Conservation (phyloP, 2,888 invertebrate genomes). For the Brachycybe producta region DNA sequence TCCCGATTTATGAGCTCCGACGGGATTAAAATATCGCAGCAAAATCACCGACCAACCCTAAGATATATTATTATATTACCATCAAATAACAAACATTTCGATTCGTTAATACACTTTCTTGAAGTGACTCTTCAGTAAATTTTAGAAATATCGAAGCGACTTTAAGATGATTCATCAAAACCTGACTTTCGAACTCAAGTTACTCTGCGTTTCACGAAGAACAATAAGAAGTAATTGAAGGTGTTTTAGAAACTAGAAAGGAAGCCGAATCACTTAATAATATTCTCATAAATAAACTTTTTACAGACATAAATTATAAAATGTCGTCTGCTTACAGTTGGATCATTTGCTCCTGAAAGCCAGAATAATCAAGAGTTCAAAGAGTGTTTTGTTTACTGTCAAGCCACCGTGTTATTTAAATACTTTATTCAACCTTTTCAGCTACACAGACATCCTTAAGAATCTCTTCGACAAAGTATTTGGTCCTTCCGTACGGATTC, state of each 20-base stretch:
- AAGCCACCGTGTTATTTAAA: slow-evolving; percentile 4
- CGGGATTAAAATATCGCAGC: slow-evolving; percentile 45
- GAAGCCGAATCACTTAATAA: too few species aligned
- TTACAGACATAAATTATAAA: too few species aligned
- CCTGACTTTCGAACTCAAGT: slow-evolving; percentile 52
- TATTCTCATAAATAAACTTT: too few species aligned
- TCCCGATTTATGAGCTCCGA: slow-evolving; percentile 42
- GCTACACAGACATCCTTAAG: slow-evolving; percentile 69
- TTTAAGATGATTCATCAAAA: not conserved
- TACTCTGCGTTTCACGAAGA: too few species aligned
- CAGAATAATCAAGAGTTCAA: not conserved
- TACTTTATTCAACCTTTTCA: slow-evolving; percentile 56
- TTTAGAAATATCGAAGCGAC: not conserved
- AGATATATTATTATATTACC: not conserved
- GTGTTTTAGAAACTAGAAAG: slow-evolving; percentile 31
- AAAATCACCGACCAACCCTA: slow-evolving; percentile 40
- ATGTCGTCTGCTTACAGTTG: too few species aligned
- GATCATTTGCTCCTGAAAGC: slow-evolving; percentile 6
- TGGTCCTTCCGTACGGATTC: slow-evolving; percentile 86
- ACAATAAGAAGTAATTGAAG: too few species aligned
- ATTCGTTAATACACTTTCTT: not conserved
- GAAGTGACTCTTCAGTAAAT: not conserved
- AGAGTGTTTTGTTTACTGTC: not conserved
- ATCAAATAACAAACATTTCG: not conserved
- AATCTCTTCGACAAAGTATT: slow-evolving; percentile 88